A percentile compares a stretch with the other conserved stretches of the same genome.
phyloP scores from a whole-genome alignment of 2,888 invertebrate genomes.

The Hydroisotoma schaefferi region DNA sequence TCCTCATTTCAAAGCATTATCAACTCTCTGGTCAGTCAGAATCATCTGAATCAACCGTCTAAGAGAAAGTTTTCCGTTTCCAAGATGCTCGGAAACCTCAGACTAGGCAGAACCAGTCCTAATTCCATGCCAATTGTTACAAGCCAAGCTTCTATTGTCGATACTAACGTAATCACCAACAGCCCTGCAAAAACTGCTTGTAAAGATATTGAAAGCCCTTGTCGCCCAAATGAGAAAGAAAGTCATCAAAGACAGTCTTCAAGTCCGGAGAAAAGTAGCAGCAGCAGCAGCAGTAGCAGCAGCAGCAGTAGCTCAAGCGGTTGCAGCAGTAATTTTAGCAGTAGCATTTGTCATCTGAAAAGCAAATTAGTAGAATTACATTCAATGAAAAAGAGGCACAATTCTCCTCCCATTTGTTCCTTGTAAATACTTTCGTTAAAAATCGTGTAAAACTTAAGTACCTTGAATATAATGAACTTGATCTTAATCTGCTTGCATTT shows the following conservation, averaged over 20 bases:
- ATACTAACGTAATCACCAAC: slow-evolving; percentile 26
- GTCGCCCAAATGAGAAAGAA: background rate
- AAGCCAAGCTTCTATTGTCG: slow-evolving; percentile 42
- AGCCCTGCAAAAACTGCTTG: background rate
- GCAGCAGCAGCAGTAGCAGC: background rate
- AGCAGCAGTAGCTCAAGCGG: slow-evolving; percentile 7
- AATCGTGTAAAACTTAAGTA: background rate
- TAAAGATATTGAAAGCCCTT: background rate
- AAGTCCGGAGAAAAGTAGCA: background rate
- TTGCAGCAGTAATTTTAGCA: slow-evolving; percentile 32
- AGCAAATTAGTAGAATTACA: slow-evolving; percentile 46
- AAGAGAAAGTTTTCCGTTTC: slow-evolving; percentile 67
- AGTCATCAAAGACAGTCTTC: slow-evolving; percentile 16
- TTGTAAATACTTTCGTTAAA: slow-evolving; percentile 23
- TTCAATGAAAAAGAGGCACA: slow-evolving; percentile 45
- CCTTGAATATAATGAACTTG: no score
- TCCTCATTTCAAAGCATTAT: slow-evolving; percentile 63
- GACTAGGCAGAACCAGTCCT: slow-evolving; percentile 43
- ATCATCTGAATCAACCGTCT: slow-evolving; percentile 29
- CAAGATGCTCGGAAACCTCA: slow-evolving; percentile 73
- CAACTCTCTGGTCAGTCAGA: slow-evolving; percentile 31
- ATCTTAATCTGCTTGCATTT: no score
- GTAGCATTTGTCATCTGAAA: slow-evolving; percentile 42
- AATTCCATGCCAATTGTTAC: slow-evolving; percentile 33
- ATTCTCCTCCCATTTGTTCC: slow-evolving; percentile 47